Base-by-base conservation (phyloP, 2,113 vertebrate genomes). In the Macrotus californicus region DNA sequence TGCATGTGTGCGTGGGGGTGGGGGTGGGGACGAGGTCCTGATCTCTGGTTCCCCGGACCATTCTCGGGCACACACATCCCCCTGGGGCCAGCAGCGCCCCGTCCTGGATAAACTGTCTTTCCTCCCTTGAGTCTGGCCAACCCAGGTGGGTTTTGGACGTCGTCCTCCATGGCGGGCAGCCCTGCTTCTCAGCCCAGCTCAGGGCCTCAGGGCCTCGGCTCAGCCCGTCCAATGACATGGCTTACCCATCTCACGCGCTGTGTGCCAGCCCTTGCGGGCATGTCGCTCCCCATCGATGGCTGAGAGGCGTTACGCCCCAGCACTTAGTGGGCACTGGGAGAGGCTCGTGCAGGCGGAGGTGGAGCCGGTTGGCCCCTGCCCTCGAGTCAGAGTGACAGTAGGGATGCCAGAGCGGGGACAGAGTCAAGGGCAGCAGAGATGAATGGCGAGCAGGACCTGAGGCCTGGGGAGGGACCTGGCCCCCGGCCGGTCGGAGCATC, bases 151-250 rank as follows among this genome's bases (percentile, higher is more conserved):
- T 22, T 66, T 56, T 0, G 29, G 11, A 21, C 9, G 0, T 26
- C 5, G 0, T 7, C 48, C 52, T 29, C 26, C 14, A 6, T 7
- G 76, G 11, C 59, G 46, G 39, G 26, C 34, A 3, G 64, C 56
- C 29, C 39, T 43, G 61, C 31, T 50, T 21, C 12, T 1, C 7
- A 54, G 69, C 61, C n/a, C n/a, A 3, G 46, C 56, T 29, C 59
- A 77, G 48, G 31, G 24, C 75, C 2, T 4, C 4, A 10, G 43
- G n/a, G 52, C 7, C 61, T 31, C 1, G 0, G 36, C 13, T 19
- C 6, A 4, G 75, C 13, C 10, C 50, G 0, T 31, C 4, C 0
- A 0, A 5, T 0, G 6, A n/a, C 5, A 24, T 21, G 12, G 16
- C 15, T 0, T 5, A 5, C n/a, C 18, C 7, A 1, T 12, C 54